A percentile compares a stretch with the other conserved stretches of the same genome.
phyloP scores from a whole-genome alignment of 2,797 vertebrate genomes.

The Pangasius macronema region DNA sequence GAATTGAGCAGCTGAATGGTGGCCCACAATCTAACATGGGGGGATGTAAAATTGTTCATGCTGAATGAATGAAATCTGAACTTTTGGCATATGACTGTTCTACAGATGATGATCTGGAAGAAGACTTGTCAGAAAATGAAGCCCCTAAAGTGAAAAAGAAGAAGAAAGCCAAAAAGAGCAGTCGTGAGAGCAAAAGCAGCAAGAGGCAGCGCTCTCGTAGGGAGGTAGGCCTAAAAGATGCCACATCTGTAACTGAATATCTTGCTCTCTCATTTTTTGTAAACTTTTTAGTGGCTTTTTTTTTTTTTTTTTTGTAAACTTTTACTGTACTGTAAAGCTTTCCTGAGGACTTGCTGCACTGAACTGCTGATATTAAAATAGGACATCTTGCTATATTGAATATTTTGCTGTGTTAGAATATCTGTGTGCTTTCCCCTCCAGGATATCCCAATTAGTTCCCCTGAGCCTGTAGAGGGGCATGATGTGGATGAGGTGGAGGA shows the following conservation, averaged over 20 bases:
- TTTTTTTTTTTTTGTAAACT: not conserved
- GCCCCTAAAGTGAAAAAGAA: slow-evolving; percentile 96
- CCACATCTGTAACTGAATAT: not conserved
- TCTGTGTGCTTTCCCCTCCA: slow-evolving; percentile 34
- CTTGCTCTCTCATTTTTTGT: not conserved
- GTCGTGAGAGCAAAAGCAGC: slow-evolving; percentile 90
- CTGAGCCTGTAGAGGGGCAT: slow-evolving; percentile 80
- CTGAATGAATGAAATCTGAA: not conserved
- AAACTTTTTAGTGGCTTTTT: not conserved
- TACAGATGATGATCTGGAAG: slow-evolving; percentile 88
- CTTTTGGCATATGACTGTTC: not conserved
- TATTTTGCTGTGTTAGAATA: not conserved
- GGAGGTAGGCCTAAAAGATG: slow-evolving; percentile 78
- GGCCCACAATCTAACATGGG: not conserved
- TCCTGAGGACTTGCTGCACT: not conserved
- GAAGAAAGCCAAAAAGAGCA: slow-evolving; percentile 93
- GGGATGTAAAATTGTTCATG: not conserved
- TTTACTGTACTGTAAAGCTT: not conserved
- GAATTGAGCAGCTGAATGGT: not conserved
- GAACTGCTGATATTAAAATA: not conserved
- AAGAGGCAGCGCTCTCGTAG: slow-evolving; percentile 92
- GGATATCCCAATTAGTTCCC: slow-evolving; percentile 90
- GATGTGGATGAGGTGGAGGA: slow-evolving; percentile 64
- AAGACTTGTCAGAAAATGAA: slow-evolving; percentile 91
- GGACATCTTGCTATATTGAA: not conserved